phyloP scores from a whole-genome alignment of 1,140 invertebrate genomes.

The Plectus sambesii region DNA sequence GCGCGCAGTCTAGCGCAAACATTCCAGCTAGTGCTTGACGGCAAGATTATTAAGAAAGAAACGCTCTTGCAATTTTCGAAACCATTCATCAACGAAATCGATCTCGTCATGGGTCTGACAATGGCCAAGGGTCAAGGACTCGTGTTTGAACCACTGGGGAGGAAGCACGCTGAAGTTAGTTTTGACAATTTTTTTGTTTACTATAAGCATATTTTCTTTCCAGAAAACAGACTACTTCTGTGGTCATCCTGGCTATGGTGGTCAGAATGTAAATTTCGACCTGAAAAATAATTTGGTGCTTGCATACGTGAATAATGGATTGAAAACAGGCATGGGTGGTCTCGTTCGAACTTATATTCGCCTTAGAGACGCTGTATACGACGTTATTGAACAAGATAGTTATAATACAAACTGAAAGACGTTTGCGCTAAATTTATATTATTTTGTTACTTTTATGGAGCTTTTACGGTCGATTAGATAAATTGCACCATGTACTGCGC shows the following conservation, averaged over 20 bases:
- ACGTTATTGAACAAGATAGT: conserved; percentile 16
- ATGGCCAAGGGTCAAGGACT: neutral
- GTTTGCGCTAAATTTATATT: too few relatives aligned
- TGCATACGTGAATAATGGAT: conserved; percentile 23
- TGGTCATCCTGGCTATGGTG: conserved; percentile 26
- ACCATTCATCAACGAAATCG: conserved; percentile 12
- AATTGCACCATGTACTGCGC: too few relatives aligned
- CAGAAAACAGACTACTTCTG: conserved; percentile 10
- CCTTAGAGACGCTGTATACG: conserved; percentile 15
- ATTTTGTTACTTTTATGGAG: too few relatives aligned
- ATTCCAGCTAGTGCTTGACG: conserved; percentile 21
- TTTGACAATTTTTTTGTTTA: neutral
- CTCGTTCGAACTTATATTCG: conserved; percentile 20
- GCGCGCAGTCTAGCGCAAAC: conserved; percentile 41
- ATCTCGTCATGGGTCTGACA: neutral
- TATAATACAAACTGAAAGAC: too few relatives aligned
- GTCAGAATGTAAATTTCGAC: conserved; percentile 22
- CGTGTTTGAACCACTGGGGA: neutral
- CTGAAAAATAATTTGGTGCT: conserved; percentile 19
- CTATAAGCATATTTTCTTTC: neutral
- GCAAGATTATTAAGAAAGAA: conserved; percentile 12
- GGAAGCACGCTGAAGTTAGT: too few relatives aligned
- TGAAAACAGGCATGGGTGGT: conserved; percentile 23
- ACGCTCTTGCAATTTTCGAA: conserved; percentile 14
- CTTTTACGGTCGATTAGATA: too few relatives aligned